Percentiles rank a stretch among this genome's conserved stretches.
Evolutionary conservation across 2,888 invertebrate genomes (phyloP).

Genomic region (Gryllus longicercus): DNA sequence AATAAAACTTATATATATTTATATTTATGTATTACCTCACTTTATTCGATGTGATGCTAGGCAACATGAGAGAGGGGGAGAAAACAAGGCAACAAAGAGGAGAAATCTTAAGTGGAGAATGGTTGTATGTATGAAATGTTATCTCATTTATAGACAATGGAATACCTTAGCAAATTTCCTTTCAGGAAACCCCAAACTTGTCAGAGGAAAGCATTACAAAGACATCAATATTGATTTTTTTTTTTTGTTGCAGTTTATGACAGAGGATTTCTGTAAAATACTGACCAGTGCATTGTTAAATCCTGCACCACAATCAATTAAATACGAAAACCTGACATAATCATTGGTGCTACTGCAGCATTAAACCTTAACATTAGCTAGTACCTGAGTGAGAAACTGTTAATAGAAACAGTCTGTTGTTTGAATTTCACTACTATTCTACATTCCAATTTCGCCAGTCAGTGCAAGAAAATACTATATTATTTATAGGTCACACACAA

Average conservation of each 20-base stretch:
- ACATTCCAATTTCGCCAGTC: not conserved
- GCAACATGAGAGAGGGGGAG: slow-evolving; percentile 28
- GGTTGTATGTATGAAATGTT: not conserved
- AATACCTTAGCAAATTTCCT: not conserved
- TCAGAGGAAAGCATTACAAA: no score
- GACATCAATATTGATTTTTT: not conserved
- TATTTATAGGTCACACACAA: not conserved
- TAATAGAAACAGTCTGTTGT: not conserved
- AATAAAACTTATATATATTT: slow-evolving; percentile 27
- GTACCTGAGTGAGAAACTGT: slow-evolving; percentile 1
- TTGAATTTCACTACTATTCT: slow-evolving; percentile 3
- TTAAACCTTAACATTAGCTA: not conserved
- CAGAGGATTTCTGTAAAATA: no score
- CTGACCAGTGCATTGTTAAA: no score
- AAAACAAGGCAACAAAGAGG: not conserved
- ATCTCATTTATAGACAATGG: not conserved
- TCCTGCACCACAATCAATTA: not conserved
- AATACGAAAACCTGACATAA: not conserved
- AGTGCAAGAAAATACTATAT: not conserved
- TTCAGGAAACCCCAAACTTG: no score
- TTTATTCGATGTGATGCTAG: slow-evolving; percentile 34
- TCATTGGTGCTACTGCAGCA: not conserved
- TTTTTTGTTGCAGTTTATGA: not conserved
- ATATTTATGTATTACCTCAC: slow-evolving; percentile 33
- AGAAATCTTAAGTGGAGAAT: slow-evolving; percentile 17